Conservation (phyloP, 2,797 vertebrate genomes). For the Sebastes nivosus region DNA sequence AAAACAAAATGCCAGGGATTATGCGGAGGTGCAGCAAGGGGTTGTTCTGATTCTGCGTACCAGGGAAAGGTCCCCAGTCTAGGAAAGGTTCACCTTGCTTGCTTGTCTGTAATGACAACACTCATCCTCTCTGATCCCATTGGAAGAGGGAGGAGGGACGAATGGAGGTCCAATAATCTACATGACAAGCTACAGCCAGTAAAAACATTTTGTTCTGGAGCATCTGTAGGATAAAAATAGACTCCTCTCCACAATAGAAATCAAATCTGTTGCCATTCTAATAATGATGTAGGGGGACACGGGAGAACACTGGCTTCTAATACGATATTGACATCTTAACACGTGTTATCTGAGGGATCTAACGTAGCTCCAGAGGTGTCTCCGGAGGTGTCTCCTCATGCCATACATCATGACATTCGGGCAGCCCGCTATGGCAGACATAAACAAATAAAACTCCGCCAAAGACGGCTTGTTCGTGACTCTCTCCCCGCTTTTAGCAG, state of each 20-base stretch:
- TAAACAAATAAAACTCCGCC: constrained; percentile 63
- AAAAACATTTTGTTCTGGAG: constrained; percentile 26
- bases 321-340: constrained; percentile 49
- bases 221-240: constrained; percentile 19
- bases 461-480: constrained; percentile 38
- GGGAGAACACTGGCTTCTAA: constrained; percentile 40
- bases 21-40: constrained; percentile 50
- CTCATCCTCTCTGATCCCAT: constrained; percentile 79
- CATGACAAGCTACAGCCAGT: constrained; percentile 47
- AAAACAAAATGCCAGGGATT: constrained; percentile 75
- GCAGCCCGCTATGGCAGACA: constrained; percentile 21
- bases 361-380: constrained; percentile 16
- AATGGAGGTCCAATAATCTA: constrained; percentile 57
- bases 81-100: constrained; percentile 88
- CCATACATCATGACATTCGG: constrained; percentile 40
- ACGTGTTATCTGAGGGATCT: constrained; percentile 46
- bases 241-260: constrained; percentile 26
- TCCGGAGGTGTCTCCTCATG: constrained; percentile 14
- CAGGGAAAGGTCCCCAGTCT: constrained; percentile 85
- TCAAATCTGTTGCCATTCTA: constrained; percentile 29
- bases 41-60: constrained; percentile 56
- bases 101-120: constrained; percentile 82
- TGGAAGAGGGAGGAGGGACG: constrained; percentile 71
- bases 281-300: constrained; percentile 37
- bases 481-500: constrained; percentile 59